These are phyloP conservation scores for Pelosia muscerda DNA, from an alignment of 2,888 invertebrate species.

Conservation along the genomic window DNA sequence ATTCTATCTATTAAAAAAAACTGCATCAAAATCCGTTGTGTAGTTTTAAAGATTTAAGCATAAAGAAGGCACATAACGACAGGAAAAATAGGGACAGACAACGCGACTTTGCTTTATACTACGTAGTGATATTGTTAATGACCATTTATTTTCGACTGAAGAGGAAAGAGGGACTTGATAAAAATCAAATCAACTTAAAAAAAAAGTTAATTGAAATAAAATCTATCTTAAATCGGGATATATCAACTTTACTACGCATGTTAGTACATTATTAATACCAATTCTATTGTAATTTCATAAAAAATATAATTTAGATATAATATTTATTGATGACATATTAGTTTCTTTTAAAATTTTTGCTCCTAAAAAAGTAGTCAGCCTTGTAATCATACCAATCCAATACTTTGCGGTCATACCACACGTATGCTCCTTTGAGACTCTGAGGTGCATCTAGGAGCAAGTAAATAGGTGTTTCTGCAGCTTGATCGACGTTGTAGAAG, in stretches of 20 bases:
- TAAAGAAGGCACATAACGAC: too few species aligned
- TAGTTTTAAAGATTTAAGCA: too few species aligned
- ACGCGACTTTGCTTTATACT: too few species aligned
- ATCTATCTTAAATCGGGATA: not conserved
- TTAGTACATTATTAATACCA: not conserved
- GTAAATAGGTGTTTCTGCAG: slow-evolving; percentile 86
- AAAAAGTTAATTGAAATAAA: not conserved
- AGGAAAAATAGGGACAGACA: too few species aligned
- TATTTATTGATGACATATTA: not conserved
- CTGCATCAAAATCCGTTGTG: too few species aligned
- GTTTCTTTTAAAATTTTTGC: not conserved
- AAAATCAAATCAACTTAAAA: too few species aligned
- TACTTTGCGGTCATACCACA: slow-evolving; percentile 87
- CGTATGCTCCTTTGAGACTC: slow-evolving; percentile 87
- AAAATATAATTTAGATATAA: not conserved
- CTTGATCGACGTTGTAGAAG: slow-evolving; percentile 82
- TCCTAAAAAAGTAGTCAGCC: slow-evolving; percentile 56
- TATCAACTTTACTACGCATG: not conserved
- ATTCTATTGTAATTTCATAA: not conserved
- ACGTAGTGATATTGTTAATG: too few species aligned
- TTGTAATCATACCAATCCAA: slow-evolving; percentile 85
- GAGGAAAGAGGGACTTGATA: too few species aligned
- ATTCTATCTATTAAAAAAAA: too few species aligned
- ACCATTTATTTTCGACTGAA: too few species aligned
- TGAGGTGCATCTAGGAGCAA: slow-evolving; percentile 83